These are phyloP conservation scores for Eriocheir sinensis DNA, from an alignment of 1,140 invertebrate genomes.

Conservation along the genomic window DNA sequence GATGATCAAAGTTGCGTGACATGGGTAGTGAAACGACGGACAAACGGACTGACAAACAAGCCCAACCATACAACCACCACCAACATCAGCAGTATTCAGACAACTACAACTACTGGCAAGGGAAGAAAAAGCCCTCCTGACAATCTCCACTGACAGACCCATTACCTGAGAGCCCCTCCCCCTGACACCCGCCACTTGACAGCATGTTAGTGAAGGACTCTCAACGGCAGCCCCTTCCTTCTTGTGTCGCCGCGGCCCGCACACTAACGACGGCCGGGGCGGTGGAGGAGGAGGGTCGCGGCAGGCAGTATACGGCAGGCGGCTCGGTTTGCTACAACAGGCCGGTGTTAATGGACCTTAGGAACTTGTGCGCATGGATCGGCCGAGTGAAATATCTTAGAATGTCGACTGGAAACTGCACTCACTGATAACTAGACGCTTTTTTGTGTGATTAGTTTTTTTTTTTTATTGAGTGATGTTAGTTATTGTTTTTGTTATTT, in stretches of 20 bases:
- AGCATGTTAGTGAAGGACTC: not conserved
- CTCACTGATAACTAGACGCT: not conserved
- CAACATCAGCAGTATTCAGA: not conserved
- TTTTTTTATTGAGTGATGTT: not conserved
- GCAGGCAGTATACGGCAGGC: not conserved
- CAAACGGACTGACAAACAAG: not conserved
- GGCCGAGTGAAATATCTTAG: not conserved
- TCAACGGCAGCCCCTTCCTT: not conserved
- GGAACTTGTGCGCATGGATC: not conserved
- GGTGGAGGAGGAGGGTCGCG: not conserved
- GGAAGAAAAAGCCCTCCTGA: not conserved
- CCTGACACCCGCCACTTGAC: not conserved
- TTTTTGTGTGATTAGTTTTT: too few relatives aligned
- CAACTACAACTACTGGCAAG: not conserved
- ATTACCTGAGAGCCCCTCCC: not conserved
- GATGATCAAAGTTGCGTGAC: not conserved
- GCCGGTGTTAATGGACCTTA: slow-evolving; percentile 25
- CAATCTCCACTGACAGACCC: not conserved
- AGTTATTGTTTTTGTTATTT: not conserved
- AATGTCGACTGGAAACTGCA: not conserved
- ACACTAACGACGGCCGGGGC: not conserved
- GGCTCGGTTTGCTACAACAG: slow-evolving; percentile 55
- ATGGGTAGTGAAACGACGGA: not conserved
- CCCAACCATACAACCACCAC: not conserved
- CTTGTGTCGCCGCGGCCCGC: not conserved